Evolutionary conservation across 2,888 invertebrate species (phyloP).

Genomic region (Melanchra persicariae): DNA sequence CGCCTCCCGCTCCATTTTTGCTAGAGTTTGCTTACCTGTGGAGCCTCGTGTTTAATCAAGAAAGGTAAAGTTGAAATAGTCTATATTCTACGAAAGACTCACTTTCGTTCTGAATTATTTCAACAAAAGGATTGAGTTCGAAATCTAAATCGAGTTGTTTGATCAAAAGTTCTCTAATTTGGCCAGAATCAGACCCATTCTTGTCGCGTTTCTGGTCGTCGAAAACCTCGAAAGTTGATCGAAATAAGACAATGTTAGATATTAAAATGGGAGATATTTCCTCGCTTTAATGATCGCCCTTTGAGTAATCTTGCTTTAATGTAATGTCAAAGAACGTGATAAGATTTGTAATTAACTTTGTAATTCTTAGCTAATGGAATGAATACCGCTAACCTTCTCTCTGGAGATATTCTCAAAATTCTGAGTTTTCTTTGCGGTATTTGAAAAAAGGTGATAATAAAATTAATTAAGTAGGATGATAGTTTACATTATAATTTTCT

Average conservation of each 20-base stretch:
- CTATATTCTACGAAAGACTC: neutral
- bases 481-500: neutral
- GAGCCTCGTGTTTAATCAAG: constrained; percentile 30
- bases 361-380: constrained; percentile 54
- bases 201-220: constrained; percentile 16
- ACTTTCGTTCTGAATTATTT: constrained; percentile 1
- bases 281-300: constrained; percentile 42
- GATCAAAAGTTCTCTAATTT: constrained; percentile 47
- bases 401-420: constrained; percentile 1
- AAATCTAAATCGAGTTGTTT: constrained; percentile 38
- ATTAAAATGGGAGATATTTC: constrained; percentile 44
- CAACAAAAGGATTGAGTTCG: constrained; percentile 41
- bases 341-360: constrained; percentile 54
- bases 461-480: neutral
- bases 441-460: constrained; percentile 1
- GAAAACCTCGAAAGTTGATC: constrained; percentile 15
- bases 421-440: neutral
- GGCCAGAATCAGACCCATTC: neutral
- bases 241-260: constrained; percentile 27
- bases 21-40: constrained; percentile 41
- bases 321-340: constrained; percentile 59
- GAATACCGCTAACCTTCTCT: constrained; percentile 25
- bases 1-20: constrained; percentile 37
- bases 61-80: constrained; percentile 19
- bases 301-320: constrained; percentile 56